These are phyloP conservation scores for Siderastrea siderea DNA, from an alignment of 92 coral and sea anemone species.

Conservation along the genomic window DNA sequence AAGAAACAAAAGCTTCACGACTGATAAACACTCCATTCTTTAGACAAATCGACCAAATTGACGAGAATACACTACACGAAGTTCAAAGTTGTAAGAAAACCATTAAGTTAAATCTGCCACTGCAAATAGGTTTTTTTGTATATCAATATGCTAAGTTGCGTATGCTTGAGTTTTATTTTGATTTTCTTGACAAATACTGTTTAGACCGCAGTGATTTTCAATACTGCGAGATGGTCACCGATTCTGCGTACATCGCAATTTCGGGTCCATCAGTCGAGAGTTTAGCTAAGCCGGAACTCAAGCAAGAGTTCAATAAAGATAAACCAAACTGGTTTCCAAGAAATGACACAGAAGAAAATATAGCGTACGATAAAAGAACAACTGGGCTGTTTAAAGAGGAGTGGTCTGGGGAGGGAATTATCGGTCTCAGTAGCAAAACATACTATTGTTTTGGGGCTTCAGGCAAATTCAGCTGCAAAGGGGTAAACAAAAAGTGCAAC, in stretches of 20 bases:
- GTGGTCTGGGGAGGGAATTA: slow-evolving; percentile 19
- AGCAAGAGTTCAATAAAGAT: slow-evolving; percentile 18
- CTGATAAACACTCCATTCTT: slow-evolving; percentile 52
- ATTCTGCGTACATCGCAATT: slow-evolving; percentile 28
- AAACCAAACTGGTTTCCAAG: slow-evolving; percentile 62
- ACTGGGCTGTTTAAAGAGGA: slow-evolving; percentile 49
- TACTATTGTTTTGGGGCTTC: slow-evolving; percentile 43
- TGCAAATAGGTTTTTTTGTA: too few relatives aligned
- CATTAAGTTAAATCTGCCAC: too few relatives aligned
- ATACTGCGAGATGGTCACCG: neutral
- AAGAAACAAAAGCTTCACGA: slow-evolving; percentile 20
- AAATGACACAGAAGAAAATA: slow-evolving; percentile 50
- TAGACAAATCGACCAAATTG: slow-evolving; percentile 33
- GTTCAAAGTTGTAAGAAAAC: slow-evolving; percentile 16
- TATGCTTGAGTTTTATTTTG: too few relatives aligned
- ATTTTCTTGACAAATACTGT: neutral
- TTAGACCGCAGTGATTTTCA: slow-evolving; percentile 50
- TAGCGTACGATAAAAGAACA: slow-evolving; percentile 53
- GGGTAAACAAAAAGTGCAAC: slow-evolving; percentile 42
- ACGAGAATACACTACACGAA: slow-evolving; percentile 33
- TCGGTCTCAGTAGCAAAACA: neutral
- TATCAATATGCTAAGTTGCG: too few relatives aligned
- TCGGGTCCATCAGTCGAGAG: slow-evolving; percentile 35
- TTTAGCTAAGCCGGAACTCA: slow-evolving; percentile 31
- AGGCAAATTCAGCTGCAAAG: slow-evolving; percentile 64